Conservation (phyloP, 2,113 vertebrate genomes). For the Triplophysa siluroides region DNA sequence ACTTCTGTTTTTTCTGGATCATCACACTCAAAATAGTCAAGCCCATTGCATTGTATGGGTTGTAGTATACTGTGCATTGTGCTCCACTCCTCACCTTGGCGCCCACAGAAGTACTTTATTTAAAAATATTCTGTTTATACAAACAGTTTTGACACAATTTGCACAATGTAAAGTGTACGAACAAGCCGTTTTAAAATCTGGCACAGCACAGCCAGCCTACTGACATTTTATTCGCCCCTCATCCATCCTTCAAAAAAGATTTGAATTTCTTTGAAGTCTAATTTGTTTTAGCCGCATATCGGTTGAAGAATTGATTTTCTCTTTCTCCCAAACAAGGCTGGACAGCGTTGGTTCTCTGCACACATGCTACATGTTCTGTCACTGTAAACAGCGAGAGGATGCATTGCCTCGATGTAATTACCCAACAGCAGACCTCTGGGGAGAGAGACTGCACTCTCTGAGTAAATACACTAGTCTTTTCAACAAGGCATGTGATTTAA, state of each 20-base stretch:
- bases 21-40: too few relatives aligned
- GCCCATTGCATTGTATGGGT: too few relatives aligned
- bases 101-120: too few relatives aligned
- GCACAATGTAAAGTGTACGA: constrained; percentile 49
- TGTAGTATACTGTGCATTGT: too few relatives aligned
- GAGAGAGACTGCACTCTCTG: constrained; percentile 58
- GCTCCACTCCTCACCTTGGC: too few relatives aligned
- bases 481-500: constrained; percentile 69
- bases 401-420: constrained; percentile 67
- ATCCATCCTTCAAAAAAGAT: constrained; percentile 65
- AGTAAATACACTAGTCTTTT: constrained; percentile 70
- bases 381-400: constrained; percentile 60
- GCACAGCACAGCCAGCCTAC: background rate
- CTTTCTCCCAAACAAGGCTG: constrained; percentile 60
- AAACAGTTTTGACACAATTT: background rate
- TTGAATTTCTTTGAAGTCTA: constrained; percentile 72
- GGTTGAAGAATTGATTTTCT: constrained; percentile 72
- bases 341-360: constrained; percentile 63
- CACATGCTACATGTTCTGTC: constrained; percentile 63
- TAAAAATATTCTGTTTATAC: too few relatives aligned
- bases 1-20: too few relatives aligned
- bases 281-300: constrained; percentile 75
- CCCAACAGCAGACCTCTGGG: constrained; percentile 61
- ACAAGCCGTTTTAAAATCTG: constrained; percentile 52
- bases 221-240: constrained; percentile 41